Evolutionary conservation across 1,140 invertebrate genomes (phyloP), one percentile per base, ranked within the genome.

Genomic region (Wiebesia pumilae): DNA sequence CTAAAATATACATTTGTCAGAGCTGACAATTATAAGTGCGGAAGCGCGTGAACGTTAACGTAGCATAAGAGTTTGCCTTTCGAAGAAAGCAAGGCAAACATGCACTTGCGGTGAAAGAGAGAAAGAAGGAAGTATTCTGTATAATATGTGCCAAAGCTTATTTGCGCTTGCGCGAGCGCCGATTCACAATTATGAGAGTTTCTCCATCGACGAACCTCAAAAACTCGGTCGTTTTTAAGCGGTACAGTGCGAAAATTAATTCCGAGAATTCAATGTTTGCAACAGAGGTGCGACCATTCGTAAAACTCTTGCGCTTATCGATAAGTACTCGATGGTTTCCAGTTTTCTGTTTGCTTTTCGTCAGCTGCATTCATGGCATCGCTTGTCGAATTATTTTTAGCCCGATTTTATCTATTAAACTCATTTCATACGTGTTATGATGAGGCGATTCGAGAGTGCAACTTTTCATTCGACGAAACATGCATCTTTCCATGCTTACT

Each of bases 191-290:
- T 58, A 58, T 21, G 10, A 54, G 78, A 58, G 65, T 75, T 81
- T 86, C 79, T 73, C 16, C 69, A n/a, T 75, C 67, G 67, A 67
- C 79, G 38, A 47, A 40, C 79, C 38, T 77, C 79, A 81, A 86
- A 86, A 81, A 69, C 84, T 79, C 54, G 73, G 58, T 27, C 62
- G 43, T 81, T 85, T 85, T 81, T 14, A 73, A 30, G 62, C 27
- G 47, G 33, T 33, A 85, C 65, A 85, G 81, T 71, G 33, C 75
- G 78, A 47, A 81, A 80, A 85, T 81, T 80, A 71, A 85, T 33
- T 43, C 33, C 40, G 78, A 58, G 78, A 79, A 80, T 79, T 79
- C 62, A 24, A 84, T 79, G 21, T 81, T 54, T 43, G 65, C 75
- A 43, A 7, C 62, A 65, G 77, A 43, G 27, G 54, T n/a, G 51